Base-by-base conservation (phyloP, 2,113 vertebrate species). In the Eudyptes chrysolophus region DNA sequence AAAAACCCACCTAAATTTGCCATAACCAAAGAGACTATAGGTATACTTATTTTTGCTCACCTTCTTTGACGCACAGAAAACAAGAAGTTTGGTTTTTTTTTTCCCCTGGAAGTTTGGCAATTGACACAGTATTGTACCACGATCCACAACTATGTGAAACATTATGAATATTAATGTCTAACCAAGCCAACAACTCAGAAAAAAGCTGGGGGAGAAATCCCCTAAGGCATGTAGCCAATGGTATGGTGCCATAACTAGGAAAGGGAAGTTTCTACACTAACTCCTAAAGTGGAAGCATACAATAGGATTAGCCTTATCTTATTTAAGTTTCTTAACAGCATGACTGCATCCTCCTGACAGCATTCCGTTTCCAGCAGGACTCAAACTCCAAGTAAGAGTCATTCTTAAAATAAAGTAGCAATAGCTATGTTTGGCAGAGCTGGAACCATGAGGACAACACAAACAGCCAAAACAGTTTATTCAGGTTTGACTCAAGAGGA, bases 301-400 rank as follows among this genome's bases (percentile, higher is more conserved):
- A 96, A 71, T 24, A 87, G 72, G 80, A 92, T 94, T 91, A 92
- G n/a, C 61, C 27, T 92, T 94, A 89, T 84, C 86, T 88, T 83
- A 90, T 55, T 88, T 70, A 86, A 88, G n/a, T 95, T 96, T 85
- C 70, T 52, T 82, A 92, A 89, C 48, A 91, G 66, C 36, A 54
- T 52, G 48, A 76, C 40, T 82, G 48, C 86, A 92, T 71, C 48
- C 65, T 84, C 61, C 55, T 84, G 72, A 88, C 77, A 87, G 44
- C 11, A 11, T 32, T 77, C 58, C n/a, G 68, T 49, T 92, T 94
- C 44, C 83, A 94, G 44, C 18, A 77, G 22, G 72, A 82, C 44
- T 87, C 46, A 54, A 54, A 49, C 20, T 95, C 60, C 46, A 80
- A 71, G 13, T 32, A 85, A 89, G 16, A 87, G 38, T 16, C 29